These are phyloP conservation scores for Brachionus plicatilis DNA, from an alignment of 1,140 invertebrate genomes.

Conservation along the genomic window DNA sequence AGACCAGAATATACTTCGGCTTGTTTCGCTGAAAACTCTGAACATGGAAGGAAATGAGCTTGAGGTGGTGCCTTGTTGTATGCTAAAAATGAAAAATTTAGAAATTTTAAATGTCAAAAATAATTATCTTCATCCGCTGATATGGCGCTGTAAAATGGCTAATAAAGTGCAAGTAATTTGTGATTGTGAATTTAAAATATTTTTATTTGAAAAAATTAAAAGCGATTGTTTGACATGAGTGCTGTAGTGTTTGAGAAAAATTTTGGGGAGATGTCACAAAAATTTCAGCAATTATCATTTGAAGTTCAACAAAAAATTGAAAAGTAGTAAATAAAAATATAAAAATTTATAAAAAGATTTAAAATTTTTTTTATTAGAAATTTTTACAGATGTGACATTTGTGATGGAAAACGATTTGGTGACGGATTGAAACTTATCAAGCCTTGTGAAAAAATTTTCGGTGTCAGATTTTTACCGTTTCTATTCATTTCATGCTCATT, in stretches of 20 bases:
- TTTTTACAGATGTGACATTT: conserved; percentile 48
- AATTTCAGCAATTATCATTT: neutral
- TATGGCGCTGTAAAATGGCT: neutral
- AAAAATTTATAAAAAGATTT: neutral
- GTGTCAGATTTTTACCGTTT: conserved; percentile 51
- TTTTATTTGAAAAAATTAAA: neutral
- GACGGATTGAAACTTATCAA: conserved; percentile 51
- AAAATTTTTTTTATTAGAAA: neutral
- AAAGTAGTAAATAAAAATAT: neutral
- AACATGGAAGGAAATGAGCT: conserved; percentile 54
- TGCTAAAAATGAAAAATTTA: conserved; percentile 46
- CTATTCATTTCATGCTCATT: conserved; percentile 52
- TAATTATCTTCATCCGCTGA: conserved; percentile 53
- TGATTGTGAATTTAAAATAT: neutral
- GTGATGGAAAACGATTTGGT: conserved; percentile 49
- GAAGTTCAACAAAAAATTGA: conserved; percentile 1
- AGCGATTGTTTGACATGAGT: conserved; percentile 29
- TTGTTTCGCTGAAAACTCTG: conserved; percentile 45
- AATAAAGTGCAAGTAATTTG: neutral
- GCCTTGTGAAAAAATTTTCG: conserved; percentile 50
- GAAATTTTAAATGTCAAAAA: conserved; percentile 49
- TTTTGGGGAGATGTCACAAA: neutral
- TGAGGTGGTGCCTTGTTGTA: conserved; percentile 48
- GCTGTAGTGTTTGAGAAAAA: neutral
- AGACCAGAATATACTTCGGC: neutral